Evolutionary conservation across 2,888 invertebrate genomes (phyloP).

Genomic region (Ferrisia virgata): DNA sequence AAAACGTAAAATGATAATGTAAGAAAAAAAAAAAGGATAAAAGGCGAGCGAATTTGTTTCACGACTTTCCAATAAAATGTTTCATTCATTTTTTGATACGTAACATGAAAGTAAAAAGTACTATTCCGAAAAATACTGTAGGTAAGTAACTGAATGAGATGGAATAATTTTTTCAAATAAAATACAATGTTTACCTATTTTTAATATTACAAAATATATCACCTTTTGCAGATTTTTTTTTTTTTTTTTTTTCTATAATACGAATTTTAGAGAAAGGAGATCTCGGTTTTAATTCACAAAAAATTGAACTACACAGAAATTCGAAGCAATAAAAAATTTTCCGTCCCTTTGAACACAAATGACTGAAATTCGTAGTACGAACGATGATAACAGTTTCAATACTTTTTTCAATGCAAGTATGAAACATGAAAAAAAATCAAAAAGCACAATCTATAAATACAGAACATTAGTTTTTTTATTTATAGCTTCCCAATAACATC

Average conservation of each 20-base stretch:
- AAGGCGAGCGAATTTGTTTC: neutral
- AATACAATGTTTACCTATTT: no score
- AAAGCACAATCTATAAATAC: neutral
- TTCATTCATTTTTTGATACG: no score
- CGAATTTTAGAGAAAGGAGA: neutral
- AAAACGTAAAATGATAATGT: neutral
- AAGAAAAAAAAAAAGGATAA: neutral
- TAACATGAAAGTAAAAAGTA: neutral
- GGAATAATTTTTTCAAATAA: no score
- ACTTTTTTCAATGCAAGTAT: neutral
- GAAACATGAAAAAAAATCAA: neutral
- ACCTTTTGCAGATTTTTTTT: no score
- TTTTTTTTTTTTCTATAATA: no score
- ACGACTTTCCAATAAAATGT: neutral
- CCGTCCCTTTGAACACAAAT: neutral
- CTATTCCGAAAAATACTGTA: no score
- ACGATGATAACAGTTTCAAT: neutral
- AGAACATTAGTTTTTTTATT: neutral
- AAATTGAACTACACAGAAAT: neutral
- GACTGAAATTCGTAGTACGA: neutral
- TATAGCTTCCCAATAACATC: neutral
- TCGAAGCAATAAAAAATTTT: neutral
- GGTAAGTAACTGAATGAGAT: neutral
- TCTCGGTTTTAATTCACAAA: neutral
- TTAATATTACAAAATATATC: no score